These are phyloP conservation scores for Pycnomerus fuliginosus DNA, from an alignment of 2,888 invertebrate genomes.

Conservation along the genomic window DNA sequence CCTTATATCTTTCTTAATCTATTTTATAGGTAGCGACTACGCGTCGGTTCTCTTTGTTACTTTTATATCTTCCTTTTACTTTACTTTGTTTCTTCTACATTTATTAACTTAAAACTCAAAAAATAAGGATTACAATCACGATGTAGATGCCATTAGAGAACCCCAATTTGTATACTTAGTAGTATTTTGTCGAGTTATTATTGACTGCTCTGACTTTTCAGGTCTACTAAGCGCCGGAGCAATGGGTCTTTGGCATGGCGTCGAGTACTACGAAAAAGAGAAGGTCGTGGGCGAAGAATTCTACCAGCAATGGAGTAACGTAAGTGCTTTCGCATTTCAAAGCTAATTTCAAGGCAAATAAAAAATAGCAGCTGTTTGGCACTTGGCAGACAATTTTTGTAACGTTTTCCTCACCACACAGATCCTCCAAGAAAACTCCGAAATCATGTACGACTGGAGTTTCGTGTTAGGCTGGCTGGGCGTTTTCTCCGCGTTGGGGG, in stretches of 20 bases:
- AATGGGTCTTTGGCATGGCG: conserved; percentile 96
- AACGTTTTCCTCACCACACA: too few relatives aligned
- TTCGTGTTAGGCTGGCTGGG: conserved; percentile 84
- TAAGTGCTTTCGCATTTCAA: too few relatives aligned
- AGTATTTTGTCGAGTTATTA: background rate
- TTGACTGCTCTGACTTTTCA: conserved; percentile 46
- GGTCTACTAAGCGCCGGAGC: conserved; percentile 89
- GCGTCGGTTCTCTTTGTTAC: too few relatives aligned
- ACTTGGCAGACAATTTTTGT: too few relatives aligned
- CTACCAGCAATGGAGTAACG: conserved; percentile 89
- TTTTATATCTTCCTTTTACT: too few relatives aligned
- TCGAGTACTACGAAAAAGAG: conserved; percentile 93
- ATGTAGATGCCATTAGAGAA: background rate
- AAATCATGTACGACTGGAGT: conserved; percentile 81
- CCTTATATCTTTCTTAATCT: too few relatives aligned
- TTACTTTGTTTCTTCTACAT: too few relatives aligned
- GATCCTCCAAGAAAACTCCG: conserved; percentile 72
- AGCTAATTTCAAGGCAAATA: too few relatives aligned
- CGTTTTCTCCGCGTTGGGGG: conserved; percentile 72
- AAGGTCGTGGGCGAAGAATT: conserved; percentile 90
- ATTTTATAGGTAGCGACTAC: too few relatives aligned
- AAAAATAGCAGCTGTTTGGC: too few relatives aligned
- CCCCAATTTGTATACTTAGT: background rate
- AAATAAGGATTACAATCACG: too few relatives aligned
- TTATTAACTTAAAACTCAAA: too few relatives aligned